Conservation (phyloP, 2,113 vertebrate species). For the Thamnophis sirtalis region DNA sequence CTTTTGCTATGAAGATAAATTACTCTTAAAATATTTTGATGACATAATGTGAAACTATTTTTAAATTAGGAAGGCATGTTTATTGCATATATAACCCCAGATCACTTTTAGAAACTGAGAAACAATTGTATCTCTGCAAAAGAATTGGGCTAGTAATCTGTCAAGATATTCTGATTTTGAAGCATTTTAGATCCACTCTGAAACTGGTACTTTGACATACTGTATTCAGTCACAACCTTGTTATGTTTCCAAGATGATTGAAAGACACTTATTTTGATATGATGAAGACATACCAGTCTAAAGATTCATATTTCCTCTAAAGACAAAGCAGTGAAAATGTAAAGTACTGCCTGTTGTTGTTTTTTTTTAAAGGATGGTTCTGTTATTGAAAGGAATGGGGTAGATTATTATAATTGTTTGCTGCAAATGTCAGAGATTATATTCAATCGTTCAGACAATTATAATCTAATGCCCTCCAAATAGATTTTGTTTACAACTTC, state of each 20-base stretch:
- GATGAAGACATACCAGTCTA: neutral
- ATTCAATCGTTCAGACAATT: no score
- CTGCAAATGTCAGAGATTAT: neutral
- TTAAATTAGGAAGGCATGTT: neutral
- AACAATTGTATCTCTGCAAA: neutral
- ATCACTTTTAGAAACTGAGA: neutral
- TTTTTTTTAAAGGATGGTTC: neutral
- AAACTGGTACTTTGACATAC: neutral
- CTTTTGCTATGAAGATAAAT: conserved; percentile 41
- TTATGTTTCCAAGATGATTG: conserved; percentile 2
- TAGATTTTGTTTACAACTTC: neutral
- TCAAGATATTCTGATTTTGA: neutral
- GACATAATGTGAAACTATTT: conserved; percentile 3
- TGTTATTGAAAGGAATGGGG: neutral
- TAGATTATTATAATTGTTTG: neutral
- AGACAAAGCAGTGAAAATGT: conserved; percentile 5
- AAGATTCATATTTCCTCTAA: conserved; percentile 21
- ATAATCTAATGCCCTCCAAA: neutral
- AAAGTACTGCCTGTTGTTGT: neutral
- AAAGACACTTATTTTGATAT: neutral
- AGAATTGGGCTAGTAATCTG: neutral
- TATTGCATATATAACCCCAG: neutral
- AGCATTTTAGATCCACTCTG: neutral
- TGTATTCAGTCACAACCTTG: neutral
- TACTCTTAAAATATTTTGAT: conserved; percentile 25